Evolutionary conservation across 2,888 invertebrate genomes (phyloP), one percentile per base, ranked within the genome.

Genomic region (Leptinotarsa peninsularis): DNA sequence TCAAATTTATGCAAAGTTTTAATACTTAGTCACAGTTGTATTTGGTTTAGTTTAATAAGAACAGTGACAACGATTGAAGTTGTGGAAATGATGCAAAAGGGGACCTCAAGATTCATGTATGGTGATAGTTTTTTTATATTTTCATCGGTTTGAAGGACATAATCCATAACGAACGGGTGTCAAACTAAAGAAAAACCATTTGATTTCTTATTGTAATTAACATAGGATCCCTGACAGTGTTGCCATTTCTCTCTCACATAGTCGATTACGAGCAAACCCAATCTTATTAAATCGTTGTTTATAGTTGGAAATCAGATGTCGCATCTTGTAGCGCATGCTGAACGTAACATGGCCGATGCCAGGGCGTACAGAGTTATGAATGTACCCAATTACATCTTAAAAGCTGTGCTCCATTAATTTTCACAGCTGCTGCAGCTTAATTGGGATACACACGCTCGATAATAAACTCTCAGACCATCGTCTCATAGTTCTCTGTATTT

Each of bases 361-460:
- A 21, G 82, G 81, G 83, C 83, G 85, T n/a, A n/a, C 52, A 86
- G 88, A 89, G 89, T 91, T 91, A 91, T 91, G 90, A 91, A 91
- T 90, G 91, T 90, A 88, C 89, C 90, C 91, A 91, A 91, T 91
- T 91, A 91, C 90, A 90, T 90, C 90, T 91, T 90, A 90, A 90
- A 91, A 90, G 90, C 90, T 89, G 90, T 89, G 90, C 90, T 89
- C 90, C 90, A 90, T 91, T 91, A 90, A 90, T 90, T 90, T 90
- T 90, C 90, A 90, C 91, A 91, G 91, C 90, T 90, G 91, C 90
- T 90, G 90, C 90, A 89, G 89, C 90, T 90, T 91, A 91, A 91
- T 91, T 91, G 90, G 90, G 89, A 90, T 89, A 89, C 89, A 89
- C 87, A 88, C 89, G 88, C 87, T 89, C 89, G 90, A 90, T 90